Base-by-base conservation (phyloP, 2,888 invertebrate species). In the Timema podura region DNA sequence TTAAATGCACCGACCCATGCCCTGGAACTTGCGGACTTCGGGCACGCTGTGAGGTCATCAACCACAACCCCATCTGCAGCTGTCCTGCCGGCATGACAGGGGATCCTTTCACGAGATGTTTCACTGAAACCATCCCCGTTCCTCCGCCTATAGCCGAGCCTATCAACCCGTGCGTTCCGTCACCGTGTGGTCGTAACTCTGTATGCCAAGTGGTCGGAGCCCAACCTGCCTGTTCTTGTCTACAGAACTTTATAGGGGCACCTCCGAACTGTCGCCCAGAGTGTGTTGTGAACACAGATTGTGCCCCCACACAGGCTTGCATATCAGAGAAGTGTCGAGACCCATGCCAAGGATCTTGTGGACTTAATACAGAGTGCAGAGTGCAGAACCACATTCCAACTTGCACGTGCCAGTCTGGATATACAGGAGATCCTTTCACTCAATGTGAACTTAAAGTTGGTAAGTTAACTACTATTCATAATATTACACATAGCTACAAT, bases 181-280 rank as follows among this genome's bases (percentile, higher is more conserved):
- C 89, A 73, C 90, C 92, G 5, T 87, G 87, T 72, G 78, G 78
- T 45, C 77, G 77, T 7, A 76, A 78, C 74, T 77, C 79, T 48
- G 76, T 77, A 59, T 81, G 81, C 70, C 76, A 77, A 16, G 77
- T 76, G 64, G 73, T 77, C 5, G 76, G 75, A 75, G 84, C 83
- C 65, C 82, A 85, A 73, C 88, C 90, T n/a, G 86, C 88, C 0
- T 85, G 85, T 74, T 78, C 82, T 3, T 85, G 85, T 74, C 76
- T 79, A 46, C 75, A 79, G 44, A 86, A 88, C 75, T 92, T 85
- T 79, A 83, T 86, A 48, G 91, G 91, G 69, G 79, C 84, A 68
- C 91, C 92, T 46, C 88, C 90, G 44, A 88, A 86, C 74, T 92
- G 91, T 79, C 84, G 89, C 72, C 91, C 91, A 13, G 90, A 91